phyloP scores from a whole-genome alignment of 2,888 invertebrate species.

The Nomada fucata region DNA sequence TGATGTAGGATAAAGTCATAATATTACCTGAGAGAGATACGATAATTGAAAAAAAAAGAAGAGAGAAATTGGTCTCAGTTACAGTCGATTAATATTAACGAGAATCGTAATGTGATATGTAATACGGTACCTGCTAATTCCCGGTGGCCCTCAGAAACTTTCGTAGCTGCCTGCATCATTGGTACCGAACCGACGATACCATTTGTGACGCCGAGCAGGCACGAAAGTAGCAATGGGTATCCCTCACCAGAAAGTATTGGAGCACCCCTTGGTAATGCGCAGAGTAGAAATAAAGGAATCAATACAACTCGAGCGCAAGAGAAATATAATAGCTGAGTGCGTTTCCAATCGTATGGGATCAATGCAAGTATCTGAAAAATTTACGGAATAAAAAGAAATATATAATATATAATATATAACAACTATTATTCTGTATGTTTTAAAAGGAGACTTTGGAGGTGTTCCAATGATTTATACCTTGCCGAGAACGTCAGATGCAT shows the following conservation, averaged over 20 bases:
- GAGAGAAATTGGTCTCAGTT: neutral
- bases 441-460: neutral
- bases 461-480: slow-evolving; percentile 86
- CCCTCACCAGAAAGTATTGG: slow-evolving; percentile 89
- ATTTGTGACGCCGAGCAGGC: slow-evolving; percentile 92
- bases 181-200: slow-evolving; percentile 96
- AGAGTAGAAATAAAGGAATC: slow-evolving; percentile 92
- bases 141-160: slow-evolving; percentile 93
- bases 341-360: slow-evolving; percentile 93
- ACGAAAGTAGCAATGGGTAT: slow-evolving; percentile 88
- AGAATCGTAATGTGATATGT: neutral
- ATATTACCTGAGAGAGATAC: slow-evolving; percentile 89
- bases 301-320: slow-evolving; percentile 90
- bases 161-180: slow-evolving; percentile 95
- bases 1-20: slow-evolving; percentile 96
- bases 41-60: neutral
- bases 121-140: slow-evolving; percentile 92
- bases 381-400: neutral
- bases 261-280: slow-evolving; percentile 91
- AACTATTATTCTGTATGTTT: neutral
- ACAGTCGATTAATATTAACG: neutral
- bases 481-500: slow-evolving; percentile 93
- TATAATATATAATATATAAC: neutral
- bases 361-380: slow-evolving; percentile 89
- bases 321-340: slow-evolving; percentile 90